Conservation (phyloP, 2,888 invertebrate genomes). For the Plagiodera versicolora region DNA sequence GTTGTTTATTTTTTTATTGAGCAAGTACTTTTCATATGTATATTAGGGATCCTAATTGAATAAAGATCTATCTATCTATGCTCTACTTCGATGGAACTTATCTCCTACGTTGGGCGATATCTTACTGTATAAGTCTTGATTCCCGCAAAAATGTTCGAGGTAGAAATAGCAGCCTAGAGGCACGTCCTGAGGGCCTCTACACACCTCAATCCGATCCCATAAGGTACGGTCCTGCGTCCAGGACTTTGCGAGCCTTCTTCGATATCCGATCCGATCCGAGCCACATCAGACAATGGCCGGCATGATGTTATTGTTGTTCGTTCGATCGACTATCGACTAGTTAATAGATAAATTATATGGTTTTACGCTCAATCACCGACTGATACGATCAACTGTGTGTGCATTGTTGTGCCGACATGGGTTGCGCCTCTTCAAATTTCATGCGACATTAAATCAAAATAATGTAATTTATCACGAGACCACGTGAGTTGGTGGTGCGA, state of each 20-base stretch:
- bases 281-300: conserved; percentile 47
- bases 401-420: conserved; percentile 53
- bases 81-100: too few relatives aligned
- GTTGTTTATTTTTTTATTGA: too few relatives aligned
- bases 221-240: conserved; percentile 4
- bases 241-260: conserved; percentile 20
- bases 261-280: conserved; percentile 19
- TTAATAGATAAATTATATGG: conserved; percentile 56
- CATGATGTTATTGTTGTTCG: conserved; percentile 48
- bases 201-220: too few relatives aligned
- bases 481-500: neutral
- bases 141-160: too few relatives aligned
- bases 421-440: conserved; percentile 55
- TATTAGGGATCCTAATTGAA: too few relatives aligned
- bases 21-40: too few relatives aligned
- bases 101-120: too few relatives aligned
- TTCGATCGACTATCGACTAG: conserved; percentile 51
- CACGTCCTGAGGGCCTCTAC: too few relatives aligned
- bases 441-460: conserved; percentile 57
- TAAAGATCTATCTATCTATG: too few relatives aligned
- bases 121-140: too few relatives aligned
- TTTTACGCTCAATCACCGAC: conserved; percentile 55
- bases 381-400: conserved; percentile 52
- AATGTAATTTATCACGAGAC: conserved; percentile 52
- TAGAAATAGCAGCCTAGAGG: too few relatives aligned